These are phyloP conservation scores for Formica aserva DNA, from an alignment of 2,888 invertebrate genomes.

Conservation along the genomic window DNA sequence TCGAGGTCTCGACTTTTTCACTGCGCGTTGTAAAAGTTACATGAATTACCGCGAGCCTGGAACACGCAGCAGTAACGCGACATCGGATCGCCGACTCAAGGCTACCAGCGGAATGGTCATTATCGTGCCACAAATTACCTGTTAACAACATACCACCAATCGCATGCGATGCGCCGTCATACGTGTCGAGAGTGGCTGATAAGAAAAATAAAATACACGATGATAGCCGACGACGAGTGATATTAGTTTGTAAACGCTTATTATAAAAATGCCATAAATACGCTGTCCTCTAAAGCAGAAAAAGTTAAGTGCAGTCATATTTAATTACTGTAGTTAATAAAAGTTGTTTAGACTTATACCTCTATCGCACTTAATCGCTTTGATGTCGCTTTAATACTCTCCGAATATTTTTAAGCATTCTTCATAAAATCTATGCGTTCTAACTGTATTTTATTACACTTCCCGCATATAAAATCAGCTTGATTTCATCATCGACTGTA, in stretches of 20 bases:
- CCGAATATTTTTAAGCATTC: background rate
- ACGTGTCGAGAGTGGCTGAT: slow-evolving; percentile 1
- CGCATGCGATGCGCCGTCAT: slow-evolving; percentile 16
- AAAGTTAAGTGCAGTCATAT: background rate
- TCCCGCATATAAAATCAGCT: background rate
- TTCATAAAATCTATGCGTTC: background rate
- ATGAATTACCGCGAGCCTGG: slow-evolving; percentile 29
- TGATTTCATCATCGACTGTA: background rate
- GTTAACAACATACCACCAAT: slow-evolving; percentile 53
- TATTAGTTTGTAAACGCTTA: slow-evolving; percentile 2
- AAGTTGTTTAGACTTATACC: background rate
- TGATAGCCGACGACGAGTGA: background rate
- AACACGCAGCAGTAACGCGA: slow-evolving; percentile 41
- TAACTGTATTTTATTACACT: background rate
- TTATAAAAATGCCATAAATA: slow-evolving; percentile 12
- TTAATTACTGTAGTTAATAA: background rate
- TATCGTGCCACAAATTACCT: slow-evolving; percentile 55
- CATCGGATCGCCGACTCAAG: slow-evolving; percentile 54
- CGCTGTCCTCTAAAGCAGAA: background rate
- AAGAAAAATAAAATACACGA: slow-evolving; percentile 30
- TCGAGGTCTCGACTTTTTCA: background rate
- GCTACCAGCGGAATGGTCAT: slow-evolving; percentile 47
- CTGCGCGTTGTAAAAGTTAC: background rate
- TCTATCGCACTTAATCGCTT: background rate
- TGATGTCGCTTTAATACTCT: background rate